Evolutionary conservation across 2,888 invertebrate species (phyloP), one percentile per base, ranked within the genome.

Genomic region (Neoitamus cyanurus): DNA sequence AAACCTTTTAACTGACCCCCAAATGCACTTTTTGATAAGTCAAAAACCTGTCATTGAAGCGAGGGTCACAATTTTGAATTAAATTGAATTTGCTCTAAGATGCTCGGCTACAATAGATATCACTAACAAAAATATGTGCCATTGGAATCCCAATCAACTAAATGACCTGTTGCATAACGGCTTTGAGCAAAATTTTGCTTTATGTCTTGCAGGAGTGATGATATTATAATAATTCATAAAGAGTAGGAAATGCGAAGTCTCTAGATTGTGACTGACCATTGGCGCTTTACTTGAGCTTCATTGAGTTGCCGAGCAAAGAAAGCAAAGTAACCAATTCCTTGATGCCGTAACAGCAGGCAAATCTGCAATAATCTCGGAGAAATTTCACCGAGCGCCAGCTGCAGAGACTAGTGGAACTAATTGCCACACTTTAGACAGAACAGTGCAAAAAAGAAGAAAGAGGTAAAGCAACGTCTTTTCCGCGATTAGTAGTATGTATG

Each of bases 361-460:
- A 30, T 70, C 31, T 25, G 58, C 58, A 70, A 70, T 70, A 70
- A 34, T 70, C 34, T 70, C 7, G 70, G 70, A 70, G 70, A 70
- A 70, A 70, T 70, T 70, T 70, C 30, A 31, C 34, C 31, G 34
- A 70, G 13, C 70, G 31, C 31, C 70, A 34, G 13, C 15, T 58
- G 34, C n/a, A 20, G 70, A 25, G n/a, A 70, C 70, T 70, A 31
- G 70, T 34, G 70, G 70, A 70, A 70, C 70, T 70, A 70, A 70
- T 70, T 30, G 13, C 70, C n/a, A 30, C 70, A 30, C n/a, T 34
- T 70, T 1, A n/a, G 70, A 9, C 58, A 25, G 58, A 58, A 9
- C 20, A 20, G 58, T 20, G 15, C 58, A 20, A 58, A 6, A 25
- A 25, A 58, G 15, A 58, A 7, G 58, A 58, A 25, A 58, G 58